These are phyloP conservation scores for Rachycentron canadum DNA, from an alignment of 2,797 vertebrate species.

Conservation along the genomic window DNA sequence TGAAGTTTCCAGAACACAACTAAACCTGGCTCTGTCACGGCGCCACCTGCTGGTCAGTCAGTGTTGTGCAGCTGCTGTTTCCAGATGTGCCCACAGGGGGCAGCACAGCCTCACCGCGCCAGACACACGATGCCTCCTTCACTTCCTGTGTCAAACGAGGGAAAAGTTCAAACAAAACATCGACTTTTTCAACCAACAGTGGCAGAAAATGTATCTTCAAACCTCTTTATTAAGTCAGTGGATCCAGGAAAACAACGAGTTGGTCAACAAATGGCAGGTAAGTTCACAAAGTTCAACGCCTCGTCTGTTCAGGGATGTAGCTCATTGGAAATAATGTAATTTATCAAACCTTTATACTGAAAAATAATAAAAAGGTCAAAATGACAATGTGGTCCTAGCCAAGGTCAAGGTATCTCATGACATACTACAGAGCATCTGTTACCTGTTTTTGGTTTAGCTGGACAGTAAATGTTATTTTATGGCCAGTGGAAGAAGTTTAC, in stretches of 20 bases:
- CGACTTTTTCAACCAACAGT: not conserved
- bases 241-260: conserved; percentile 76
- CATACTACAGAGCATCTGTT: not conserved
- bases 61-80: not conserved
- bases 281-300: not conserved
- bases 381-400: rapidly evolving
- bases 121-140: rapidly evolving
- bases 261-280: conserved; percentile 73
- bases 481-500: not conserved
- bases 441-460: not conserved
- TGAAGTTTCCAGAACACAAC: conserved; percentile 64
- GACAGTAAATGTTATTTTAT: not conserved
- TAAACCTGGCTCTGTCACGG: not conserved
- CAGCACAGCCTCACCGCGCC: conserved; percentile 26
- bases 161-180: conserved; percentile 65
- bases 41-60: conserved; percentile 51
- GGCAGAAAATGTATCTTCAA: conserved; percentile 15
- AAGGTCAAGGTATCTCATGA: too few relatives aligned
- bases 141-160: conserved; percentile 72
- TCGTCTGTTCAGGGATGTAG: not conserved
- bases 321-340: not conserved
- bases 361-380: not conserved
- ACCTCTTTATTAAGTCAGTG: conserved; percentile 54
- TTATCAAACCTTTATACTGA: not conserved
- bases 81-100: conserved; percentile 40